Conservation (phyloP, 1,140 invertebrate species). For the Aphaenogaster ashmeadi region DNA sequence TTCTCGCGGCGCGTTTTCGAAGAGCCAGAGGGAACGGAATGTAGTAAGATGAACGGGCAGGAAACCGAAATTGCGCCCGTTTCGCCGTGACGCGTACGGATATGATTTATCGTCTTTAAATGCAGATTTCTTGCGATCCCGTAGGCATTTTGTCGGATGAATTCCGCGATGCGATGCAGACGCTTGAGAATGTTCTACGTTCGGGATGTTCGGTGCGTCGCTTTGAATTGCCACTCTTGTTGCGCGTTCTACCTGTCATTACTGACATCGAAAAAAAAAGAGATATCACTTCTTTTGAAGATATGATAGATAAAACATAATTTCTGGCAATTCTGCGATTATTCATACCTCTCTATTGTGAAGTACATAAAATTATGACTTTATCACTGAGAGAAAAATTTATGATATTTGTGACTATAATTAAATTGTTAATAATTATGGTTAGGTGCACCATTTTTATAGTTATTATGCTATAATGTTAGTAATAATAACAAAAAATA, state of each 20-base stretch:
- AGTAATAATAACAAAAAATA: no score
- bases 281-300: background rate
- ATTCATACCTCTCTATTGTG: background rate
- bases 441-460: no score
- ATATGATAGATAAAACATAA: background rate
- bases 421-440: no score
- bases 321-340: background rate
- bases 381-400: no score
- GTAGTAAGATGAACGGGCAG: conserved; percentile 71
- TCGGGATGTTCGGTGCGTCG: background rate
- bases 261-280: conserved; percentile 2
- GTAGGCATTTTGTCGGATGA: conserved; percentile 44
- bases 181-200: conserved; percentile 9
- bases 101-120: conserved; percentile 82
- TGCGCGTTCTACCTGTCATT: background rate
- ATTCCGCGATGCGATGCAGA: conserved; percentile 46
- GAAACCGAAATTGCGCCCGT: conserved; percentile 80
- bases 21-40: conserved; percentile 43
- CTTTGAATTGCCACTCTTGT: conserved; percentile 27
- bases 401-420: no score
- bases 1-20: conserved; percentile 66
- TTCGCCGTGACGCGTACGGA: conserved; percentile 65
- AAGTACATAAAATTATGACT: background rate
- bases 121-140: conserved; percentile 75
- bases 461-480: no score